Evolutionary conservation across 2,113 vertebrate genomes (phyloP).

Genomic region (Toxostoma redivivum): DNA sequence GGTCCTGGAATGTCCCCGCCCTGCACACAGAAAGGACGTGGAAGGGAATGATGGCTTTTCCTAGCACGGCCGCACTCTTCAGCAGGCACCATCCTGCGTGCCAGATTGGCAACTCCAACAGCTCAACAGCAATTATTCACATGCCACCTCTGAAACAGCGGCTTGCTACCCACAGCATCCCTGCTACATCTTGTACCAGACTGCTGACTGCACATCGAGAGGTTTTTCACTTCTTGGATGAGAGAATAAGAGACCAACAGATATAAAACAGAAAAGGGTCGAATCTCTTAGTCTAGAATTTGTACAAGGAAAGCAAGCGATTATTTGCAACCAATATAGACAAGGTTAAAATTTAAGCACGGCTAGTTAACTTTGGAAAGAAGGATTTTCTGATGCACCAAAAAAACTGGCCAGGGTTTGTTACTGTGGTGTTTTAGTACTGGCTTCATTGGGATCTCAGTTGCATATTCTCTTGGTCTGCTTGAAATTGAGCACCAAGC

Average conservation of each 20-base stretch:
- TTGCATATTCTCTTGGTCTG: neutral
- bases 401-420: neutral
- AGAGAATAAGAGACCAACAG: neutral
- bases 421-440: neutral
- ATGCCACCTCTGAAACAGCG: neutral
- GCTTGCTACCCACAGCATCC: neutral
- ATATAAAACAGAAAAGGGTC: neutral
- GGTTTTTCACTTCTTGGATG: neutral
- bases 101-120: slow-evolving; percentile 33
- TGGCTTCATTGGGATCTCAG: neutral
- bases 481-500: neutral
- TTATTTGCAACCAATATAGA: neutral
- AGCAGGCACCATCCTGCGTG: neutral
- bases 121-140: neutral
- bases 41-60: neutral
- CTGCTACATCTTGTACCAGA: neutral
- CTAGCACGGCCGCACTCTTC: neutral
- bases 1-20: neutral
- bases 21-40: neutral
- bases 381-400: neutral
- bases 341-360: neutral
- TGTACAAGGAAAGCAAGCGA: neutral
- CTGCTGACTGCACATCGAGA: neutral
- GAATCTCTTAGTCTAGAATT: neutral
- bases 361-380: neutral